Percentiles rank a stretch among this genome's conserved stretches.
Conservation (phyloP, 2,888 invertebrate species). For the Limenitis arthemis region DNA sequence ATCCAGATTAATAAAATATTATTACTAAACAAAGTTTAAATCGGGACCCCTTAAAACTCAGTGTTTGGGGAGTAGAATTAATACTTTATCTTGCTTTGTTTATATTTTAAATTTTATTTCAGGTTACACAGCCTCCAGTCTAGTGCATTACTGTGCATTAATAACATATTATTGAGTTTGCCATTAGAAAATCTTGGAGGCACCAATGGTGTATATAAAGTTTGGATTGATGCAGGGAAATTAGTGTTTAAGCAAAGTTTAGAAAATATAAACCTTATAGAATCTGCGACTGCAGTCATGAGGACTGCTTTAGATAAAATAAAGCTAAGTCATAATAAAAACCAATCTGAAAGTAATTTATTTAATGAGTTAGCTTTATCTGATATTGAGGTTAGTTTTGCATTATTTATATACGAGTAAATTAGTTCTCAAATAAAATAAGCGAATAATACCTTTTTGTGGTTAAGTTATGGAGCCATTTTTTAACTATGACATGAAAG, state of each 20-base stretch:
- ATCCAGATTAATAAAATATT: too few species aligned
- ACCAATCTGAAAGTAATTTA: slow-evolving; percentile 43
- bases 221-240: slow-evolving; percentile 78
- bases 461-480: too few species aligned
- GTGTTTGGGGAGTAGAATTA: too few species aligned
- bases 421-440: neutral
- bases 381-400: slow-evolving; percentile 66
- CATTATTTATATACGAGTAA: neutral
- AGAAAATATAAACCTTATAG: slow-evolving; percentile 69
- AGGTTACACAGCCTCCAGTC: slow-evolving; percentile 72
- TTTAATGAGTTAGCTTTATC: slow-evolving; percentile 70
- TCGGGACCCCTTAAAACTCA: too few species aligned
- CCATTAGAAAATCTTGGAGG: slow-evolving; percentile 77
- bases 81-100: neutral
- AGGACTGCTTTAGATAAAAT: slow-evolving; percentile 81
- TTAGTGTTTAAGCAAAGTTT: slow-evolving; percentile 71
- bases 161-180: slow-evolving; percentile 76
- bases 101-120: slow-evolving; percentile 28
- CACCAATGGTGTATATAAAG: slow-evolving; percentile 70
- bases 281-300: slow-evolving; percentile 82
- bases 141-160: slow-evolving; percentile 77
- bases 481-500: too few species aligned
- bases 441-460: neutral
- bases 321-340: slow-evolving; percentile 54
- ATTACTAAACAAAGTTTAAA: too few species aligned